Percentiles rank a stretch among this genome's conserved stretches.
phyloP scores from a whole-genome alignment of 2,113 vertebrate species.

The Pygoscelis adeliae region DNA sequence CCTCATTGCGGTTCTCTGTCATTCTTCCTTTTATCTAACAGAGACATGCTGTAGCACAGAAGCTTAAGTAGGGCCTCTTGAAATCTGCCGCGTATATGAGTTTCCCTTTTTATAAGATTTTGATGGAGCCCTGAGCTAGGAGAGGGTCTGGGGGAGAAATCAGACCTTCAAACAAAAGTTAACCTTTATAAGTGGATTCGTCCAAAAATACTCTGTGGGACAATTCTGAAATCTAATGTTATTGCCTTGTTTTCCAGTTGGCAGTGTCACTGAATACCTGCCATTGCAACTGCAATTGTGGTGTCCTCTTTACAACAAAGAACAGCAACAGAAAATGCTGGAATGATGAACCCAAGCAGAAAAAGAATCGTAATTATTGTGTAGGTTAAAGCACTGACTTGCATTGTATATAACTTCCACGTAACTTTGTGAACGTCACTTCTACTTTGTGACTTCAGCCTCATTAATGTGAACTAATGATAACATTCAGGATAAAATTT shows the following conservation, averaged over 20 bases:
- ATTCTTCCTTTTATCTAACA: background rate
- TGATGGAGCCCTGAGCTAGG: background rate
- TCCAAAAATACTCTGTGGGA: background rate
- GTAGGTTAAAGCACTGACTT: background rate
- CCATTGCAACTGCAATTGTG: background rate
- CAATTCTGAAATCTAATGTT: background rate
- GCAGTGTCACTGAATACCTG: background rate
- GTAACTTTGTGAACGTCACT: background rate
- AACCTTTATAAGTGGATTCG: background rate
- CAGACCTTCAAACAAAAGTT: background rate
- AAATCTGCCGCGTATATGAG: background rate
- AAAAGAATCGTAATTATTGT: background rate
- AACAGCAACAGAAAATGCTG: background rate
- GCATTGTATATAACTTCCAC: background rate
- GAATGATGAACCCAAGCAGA: background rate
- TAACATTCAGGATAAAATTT: background rate
- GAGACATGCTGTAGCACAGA: background rate
- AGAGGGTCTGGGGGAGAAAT: background rate
- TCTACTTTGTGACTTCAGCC: background rate
- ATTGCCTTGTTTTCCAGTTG: background rate
- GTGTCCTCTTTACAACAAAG: background rate
- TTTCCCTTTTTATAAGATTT: background rate
- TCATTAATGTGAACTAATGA: background rate
- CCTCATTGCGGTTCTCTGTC: background rate
- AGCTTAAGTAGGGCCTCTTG: background rate